Conservation (phyloP, 2,797 vertebrate species). For the Ciconia nigra region DNA sequence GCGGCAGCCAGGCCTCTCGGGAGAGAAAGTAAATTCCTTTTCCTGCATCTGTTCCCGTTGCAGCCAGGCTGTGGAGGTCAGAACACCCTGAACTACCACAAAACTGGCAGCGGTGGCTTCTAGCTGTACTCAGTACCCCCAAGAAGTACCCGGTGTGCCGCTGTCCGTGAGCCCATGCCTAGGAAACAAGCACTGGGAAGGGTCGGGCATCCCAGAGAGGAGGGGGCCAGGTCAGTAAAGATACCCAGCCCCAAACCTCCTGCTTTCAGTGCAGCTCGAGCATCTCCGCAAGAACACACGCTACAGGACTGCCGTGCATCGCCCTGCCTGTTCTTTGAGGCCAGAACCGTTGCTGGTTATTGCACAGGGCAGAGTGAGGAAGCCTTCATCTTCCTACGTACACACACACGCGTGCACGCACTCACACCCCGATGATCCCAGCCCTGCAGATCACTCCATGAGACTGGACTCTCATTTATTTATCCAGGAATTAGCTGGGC, state of each 20-base stretch:
- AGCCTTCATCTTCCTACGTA: neutral
- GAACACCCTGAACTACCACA: rapidly evolving
- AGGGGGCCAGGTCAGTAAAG: neutral
- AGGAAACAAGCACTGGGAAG: neutral
- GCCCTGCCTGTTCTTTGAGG: neutral
- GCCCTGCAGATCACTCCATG: neutral
- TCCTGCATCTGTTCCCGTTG: neutral
- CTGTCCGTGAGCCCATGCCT: neutral
- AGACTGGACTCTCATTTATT: neutral
- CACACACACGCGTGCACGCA: rapidly evolving
- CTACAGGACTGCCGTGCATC: rapidly evolving
- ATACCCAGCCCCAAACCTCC: neutral
- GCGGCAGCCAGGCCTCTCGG: rapidly evolving
- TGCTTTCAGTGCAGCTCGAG: rapidly evolving
- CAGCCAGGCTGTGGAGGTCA: neutral
- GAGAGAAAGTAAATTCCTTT: neutral
- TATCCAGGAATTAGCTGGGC: neutral
- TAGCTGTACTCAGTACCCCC: rapidly evolving
- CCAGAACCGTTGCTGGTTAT: neutral
- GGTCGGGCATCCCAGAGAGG: neutral
- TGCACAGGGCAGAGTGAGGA: neutral
- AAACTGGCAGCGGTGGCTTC: rapidly evolving
- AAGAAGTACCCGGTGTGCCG: rapidly evolving
- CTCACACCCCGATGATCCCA: neutral
- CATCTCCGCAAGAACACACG: neutral